Evolutionary conservation across 2,113 vertebrate genomes (phyloP), one percentile per base, ranked within the genome.

Genomic region (Procapra przewalskii): DNA sequence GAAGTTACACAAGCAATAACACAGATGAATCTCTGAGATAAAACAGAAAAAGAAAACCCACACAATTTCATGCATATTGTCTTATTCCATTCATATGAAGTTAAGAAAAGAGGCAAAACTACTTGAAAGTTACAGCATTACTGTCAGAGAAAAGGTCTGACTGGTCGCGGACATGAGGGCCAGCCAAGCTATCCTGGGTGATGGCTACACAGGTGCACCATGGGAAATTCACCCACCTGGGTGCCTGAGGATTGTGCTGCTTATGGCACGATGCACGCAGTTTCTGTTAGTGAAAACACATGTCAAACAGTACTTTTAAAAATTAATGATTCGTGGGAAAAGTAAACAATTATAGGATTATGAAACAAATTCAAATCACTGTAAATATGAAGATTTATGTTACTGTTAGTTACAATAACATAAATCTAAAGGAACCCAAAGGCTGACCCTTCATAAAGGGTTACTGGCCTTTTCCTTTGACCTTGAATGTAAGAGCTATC

Each of bases 131-230:
- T 14, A 57, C 3, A 57, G 21, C 3, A 10, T 7, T 10, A 14
- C 4, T 27, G 19, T 33, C n/a, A 3, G 4, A 16, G 17, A 3
- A 31, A 29, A 29, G 36, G 16, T 82, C 29, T 82, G 54, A 25
- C 14, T 7, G 19, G 6, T 21, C 31, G 5, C 16, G 10, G 2
- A 36, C 5, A 7, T 0, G 13, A 54, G 40, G 8, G 4, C 7
- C 43, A 9, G 3, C 4, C n/a, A 33, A 45, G 17, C 1, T 14
- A 2, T 9, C 36, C 11, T 16, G 36, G 0, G 14, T 27, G 36
- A 11, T n/a, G 36, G 36, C n/a, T 23, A 3, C 52, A 67, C 27
- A 92, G 36, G 3, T 7, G 1, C 19, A 3, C 54, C 71, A 25
- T 16, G 12, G 13, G 79, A 86, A 29, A 45, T 21, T 33, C 45